Conservation (phyloP, 2,888 invertebrate species). For the Idaea straminata region DNA sequence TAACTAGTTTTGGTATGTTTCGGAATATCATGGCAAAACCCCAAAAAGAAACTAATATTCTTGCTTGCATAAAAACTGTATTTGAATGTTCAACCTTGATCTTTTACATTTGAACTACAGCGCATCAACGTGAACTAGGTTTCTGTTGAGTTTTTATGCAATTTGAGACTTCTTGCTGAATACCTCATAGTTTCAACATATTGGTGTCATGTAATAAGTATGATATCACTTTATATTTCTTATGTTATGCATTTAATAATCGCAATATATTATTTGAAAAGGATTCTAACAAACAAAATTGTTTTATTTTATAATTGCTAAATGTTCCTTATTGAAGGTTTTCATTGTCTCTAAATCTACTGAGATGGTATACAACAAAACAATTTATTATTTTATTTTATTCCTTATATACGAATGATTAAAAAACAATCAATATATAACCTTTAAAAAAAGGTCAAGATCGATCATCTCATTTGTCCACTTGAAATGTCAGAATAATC, state of each 20-base stretch:
- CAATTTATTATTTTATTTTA: background rate
- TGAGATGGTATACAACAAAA: background rate
- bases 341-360: background rate
- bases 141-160: background rate
- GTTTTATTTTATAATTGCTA: background rate
- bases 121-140: constrained; percentile 11
- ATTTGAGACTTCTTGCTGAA: background rate
- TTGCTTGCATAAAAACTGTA: background rate
- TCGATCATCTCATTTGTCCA: constrained; percentile 30
- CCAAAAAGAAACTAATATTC: background rate
- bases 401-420: background rate
- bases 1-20: background rate
- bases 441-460: constrained; percentile 41
- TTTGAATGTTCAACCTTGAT: constrained; percentile 22
- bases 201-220: background rate
- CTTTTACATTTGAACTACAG: constrained; percentile 20
- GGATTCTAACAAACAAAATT: background rate
- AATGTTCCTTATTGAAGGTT: background rate
- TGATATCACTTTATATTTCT: background rate
- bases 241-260: background rate
- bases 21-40: background rate
- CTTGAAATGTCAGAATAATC: constrained; percentile 34
- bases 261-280: background rate
- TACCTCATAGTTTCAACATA: background rate
- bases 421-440: constrained; percentile 6